These are phyloP conservation scores for Neofelis nebulosa DNA, from an alignment of 2,113 vertebrate genomes.

Conservation along the genomic window DNA sequence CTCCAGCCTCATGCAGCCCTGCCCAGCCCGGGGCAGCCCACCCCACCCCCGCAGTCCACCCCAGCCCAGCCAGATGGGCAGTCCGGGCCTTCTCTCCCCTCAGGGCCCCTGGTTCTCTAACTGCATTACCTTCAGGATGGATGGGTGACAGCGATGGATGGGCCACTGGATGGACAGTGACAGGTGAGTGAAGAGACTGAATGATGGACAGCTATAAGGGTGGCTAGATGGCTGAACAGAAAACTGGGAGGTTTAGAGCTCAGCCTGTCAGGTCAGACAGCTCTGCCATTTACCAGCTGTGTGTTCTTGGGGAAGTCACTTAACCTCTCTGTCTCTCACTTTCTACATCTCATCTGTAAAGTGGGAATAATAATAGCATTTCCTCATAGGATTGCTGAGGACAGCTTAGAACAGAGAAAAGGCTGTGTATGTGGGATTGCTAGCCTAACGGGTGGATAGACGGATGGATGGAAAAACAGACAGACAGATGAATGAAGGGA, in stretches of 20 bases:
- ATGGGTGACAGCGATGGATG: constrained; percentile 61
- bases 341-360: not conserved
- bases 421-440: too few relatives aligned
- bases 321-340: not conserved
- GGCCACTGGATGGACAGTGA: not conserved
- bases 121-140: constrained; percentile 72
- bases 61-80: constrained; percentile 67
- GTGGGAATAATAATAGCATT: too few relatives aligned
- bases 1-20: constrained; percentile 35
- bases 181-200: constrained; percentile 19
- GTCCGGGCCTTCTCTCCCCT: constrained; percentile 21
- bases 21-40: not conserved
- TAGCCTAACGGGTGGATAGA: not conserved
- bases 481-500: not conserved
- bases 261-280: not conserved
- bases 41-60: not conserved
- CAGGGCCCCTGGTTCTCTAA: constrained; percentile 65
- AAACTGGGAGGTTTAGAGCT: not conserved
- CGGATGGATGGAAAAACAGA: not conserved
- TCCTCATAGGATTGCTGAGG: not conserved
- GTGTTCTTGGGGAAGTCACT: not conserved
- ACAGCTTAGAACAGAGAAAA: not conserved
- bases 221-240: not conserved
- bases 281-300: not conserved
- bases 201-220: not conserved